These are phyloP conservation scores for Cotesia typhae DNA, from an alignment of 1,140 invertebrate species.

Conservation along the genomic window DNA sequence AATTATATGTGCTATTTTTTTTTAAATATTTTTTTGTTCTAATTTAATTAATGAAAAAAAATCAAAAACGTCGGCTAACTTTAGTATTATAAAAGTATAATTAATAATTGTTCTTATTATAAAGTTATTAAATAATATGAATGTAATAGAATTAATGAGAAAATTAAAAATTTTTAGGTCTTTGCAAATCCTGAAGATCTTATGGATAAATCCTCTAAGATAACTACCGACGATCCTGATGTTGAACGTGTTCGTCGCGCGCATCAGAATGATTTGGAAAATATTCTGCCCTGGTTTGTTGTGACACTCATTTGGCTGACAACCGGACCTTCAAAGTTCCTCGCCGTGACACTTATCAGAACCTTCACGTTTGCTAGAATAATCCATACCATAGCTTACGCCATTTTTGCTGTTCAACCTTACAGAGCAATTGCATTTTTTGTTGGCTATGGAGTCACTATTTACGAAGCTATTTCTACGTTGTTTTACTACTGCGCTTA, in stretches of 20 bases:
- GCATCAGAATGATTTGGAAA: slow-evolving; percentile 73
- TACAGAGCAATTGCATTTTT: slow-evolving; percentile 64
- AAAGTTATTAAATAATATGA: too few relatives aligned
- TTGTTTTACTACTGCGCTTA: slow-evolving; percentile 43
- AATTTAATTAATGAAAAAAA: slow-evolving; percentile 4
- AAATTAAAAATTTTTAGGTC: slow-evolving; percentile 59
- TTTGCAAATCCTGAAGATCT: slow-evolving; percentile 70
- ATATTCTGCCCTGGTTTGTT: slow-evolving; percentile 69
- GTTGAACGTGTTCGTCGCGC: slow-evolving; percentile 68
- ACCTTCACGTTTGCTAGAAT: slow-evolving; percentile 66
- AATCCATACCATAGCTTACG: slow-evolving; percentile 69
- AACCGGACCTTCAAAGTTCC: slow-evolving; percentile 61
- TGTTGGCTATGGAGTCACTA: slow-evolving; percentile 61
- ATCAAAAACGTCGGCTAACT: not conserved
- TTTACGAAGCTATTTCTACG: slow-evolving; percentile 66
- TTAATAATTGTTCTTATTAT: too few relatives aligned
- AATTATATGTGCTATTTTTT: too few relatives aligned
- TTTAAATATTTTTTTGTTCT: too few relatives aligned
- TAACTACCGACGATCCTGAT: slow-evolving; percentile 63
- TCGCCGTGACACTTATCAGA: slow-evolving; percentile 68
- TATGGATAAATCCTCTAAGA: slow-evolving; percentile 53
- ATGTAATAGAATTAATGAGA: not conserved
- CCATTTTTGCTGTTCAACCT: slow-evolving; percentile 66
- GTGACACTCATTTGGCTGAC: slow-evolving; percentile 67
- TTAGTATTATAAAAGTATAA: not conserved